A percentile compares a stretch with the other conserved stretches of the same genome.
Evolutionary conservation across 2,888 invertebrate genomes (phyloP).

Genomic region (Halocaridina rubra): DNA sequence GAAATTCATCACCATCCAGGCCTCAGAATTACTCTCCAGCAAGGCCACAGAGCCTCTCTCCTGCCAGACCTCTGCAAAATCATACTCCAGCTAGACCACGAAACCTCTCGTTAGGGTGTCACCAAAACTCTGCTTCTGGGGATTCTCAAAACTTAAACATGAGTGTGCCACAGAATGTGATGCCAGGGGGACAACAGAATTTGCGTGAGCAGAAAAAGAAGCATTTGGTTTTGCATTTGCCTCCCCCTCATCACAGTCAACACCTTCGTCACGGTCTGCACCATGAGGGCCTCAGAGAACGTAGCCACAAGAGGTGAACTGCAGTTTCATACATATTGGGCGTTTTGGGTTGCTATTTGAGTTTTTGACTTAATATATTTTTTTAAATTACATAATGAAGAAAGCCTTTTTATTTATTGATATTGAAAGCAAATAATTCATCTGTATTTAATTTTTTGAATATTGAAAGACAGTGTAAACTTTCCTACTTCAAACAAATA

Average conservation of each 20-base stretch:
- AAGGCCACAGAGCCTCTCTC: background rate
- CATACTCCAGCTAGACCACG: background rate
- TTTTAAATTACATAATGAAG: too few relatives aligned
- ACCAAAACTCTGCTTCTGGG: background rate
- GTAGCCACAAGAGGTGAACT: conserved; percentile 55
- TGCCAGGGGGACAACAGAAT: conserved; percentile 5
- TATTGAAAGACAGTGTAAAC: too few relatives aligned
- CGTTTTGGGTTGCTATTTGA: background rate
- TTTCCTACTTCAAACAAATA: too few relatives aligned
- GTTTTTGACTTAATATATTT: background rate
- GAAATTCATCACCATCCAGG: background rate
- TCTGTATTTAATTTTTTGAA: too few relatives aligned
- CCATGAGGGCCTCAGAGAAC: conserved; percentile 40
- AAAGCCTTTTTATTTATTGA: too few relatives aligned
- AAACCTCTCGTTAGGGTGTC: background rate
- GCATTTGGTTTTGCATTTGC: conserved; percentile 54
- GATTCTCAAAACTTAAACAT: background rate
- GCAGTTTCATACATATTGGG: background rate
- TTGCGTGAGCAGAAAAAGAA: conserved; percentile 58
- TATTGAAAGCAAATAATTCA: too few relatives aligned
- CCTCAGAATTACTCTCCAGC: background rate
- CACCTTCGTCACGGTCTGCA: conserved; percentile 33
- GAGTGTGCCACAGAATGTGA: background rate
- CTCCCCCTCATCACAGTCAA: conserved; percentile 46
- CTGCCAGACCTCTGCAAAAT: background rate